Base-by-base conservation (phyloP, 2,797 vertebrate genomes). In the Typhlichthys subterraneus region DNA sequence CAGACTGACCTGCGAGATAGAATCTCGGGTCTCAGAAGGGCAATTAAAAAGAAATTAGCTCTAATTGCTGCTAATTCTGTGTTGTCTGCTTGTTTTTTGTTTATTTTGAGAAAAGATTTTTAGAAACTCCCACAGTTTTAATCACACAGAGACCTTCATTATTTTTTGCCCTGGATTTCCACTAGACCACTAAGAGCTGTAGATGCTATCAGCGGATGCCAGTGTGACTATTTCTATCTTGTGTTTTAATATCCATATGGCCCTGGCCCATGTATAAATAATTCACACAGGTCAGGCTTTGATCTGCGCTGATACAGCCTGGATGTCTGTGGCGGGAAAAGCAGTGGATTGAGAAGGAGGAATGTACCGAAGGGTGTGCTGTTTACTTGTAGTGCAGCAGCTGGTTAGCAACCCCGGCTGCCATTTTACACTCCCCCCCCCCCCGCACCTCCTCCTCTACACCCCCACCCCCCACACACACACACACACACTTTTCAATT, bases 191-290 rank as follows among this genome's bases (percentile, higher is more conserved):
- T 93, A 92, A 89, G 87, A 77, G 90, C 93, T 89, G 87, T 82
- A 89, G 94, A 97, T 94, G 93, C 93, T 94, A 96, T 97, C 94
- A 92, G 94, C 90, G 89, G 92, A 94, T 93, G 93, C 94, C 91
- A 94, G 91, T 63, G 92, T 94, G 85, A 92, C 90, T 92, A 88
- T 92, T 92, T 92, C 85, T 85, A 88, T 82, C 61, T 73, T 85
- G 79, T 50, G 64, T 86, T 86, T 87, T 85, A 54, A 56, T 58
- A 63, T 49, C 60, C 42, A 52, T 64, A 60, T 65, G 57, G 67
- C 74, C 73, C 67, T 74, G 67, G 63, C 59, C 76, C 77, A 76
- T 79, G 79, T 73, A 86, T 81, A 83, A 86, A 94, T 92, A 71
- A 80, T 89, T 85, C 91, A 79, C 69, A 85, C 84, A 90, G 90